Evolutionary conservation across 2,797 vertebrate species (phyloP).

Genomic region (Huso huso): DNA sequence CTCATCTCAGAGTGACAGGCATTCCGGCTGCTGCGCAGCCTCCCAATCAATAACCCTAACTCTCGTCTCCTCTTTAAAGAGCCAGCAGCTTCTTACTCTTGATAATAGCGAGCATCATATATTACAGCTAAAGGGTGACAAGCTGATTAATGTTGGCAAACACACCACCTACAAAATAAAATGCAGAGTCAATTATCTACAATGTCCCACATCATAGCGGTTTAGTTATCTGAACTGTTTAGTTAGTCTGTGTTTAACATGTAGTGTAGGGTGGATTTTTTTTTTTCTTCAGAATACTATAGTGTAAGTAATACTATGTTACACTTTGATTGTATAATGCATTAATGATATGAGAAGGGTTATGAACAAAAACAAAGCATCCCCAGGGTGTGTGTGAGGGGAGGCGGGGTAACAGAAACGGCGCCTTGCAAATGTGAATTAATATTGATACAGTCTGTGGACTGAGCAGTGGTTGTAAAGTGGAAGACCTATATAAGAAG

Average conservation of each 20-base stretch:
- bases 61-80: conserved; percentile 20
- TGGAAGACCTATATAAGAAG: not conserved
- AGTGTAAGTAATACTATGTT: not conserved
- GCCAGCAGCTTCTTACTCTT: conserved; percentile 17
- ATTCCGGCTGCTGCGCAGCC: conserved; percentile 24
- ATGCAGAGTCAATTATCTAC: not conserved
- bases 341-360: not conserved
- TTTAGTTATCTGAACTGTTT: not conserved
- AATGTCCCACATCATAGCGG: not conserved
- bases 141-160: conserved; percentile 26
- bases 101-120: conserved; percentile 29
- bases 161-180: conserved; percentile 7
- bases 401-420: too few species aligned
- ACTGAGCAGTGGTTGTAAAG: not conserved
- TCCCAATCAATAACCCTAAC: conserved; percentile 41
- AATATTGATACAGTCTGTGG: not conserved
- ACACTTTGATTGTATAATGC: not conserved
- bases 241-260: not conserved
- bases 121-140: conserved; percentile 20
- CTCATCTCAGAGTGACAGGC: conserved; percentile 32
- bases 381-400: too few species aligned
- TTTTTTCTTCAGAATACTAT: too few species aligned
- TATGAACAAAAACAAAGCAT: not conserved
- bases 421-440: too few species aligned
- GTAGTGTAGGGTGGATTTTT: not conserved